phyloP scores from a whole-genome alignment of 2,888 invertebrate species.

The Eilema griseolum region DNA sequence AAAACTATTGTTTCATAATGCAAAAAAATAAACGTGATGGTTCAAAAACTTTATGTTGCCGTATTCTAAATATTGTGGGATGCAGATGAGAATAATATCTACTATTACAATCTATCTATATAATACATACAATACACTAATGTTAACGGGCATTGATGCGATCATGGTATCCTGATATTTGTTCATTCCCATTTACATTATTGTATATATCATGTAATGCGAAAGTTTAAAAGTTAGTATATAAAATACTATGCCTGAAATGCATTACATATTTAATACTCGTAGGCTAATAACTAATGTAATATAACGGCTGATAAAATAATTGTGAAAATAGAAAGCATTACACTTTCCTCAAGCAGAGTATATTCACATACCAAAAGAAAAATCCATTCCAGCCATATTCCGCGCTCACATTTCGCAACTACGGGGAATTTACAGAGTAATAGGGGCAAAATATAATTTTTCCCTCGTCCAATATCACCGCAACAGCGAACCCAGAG shows the following conservation, averaged over 20 bases:
- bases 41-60: not conserved
- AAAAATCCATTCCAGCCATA: constrained; percentile 29
- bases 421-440: constrained; percentile 37
- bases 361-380: constrained; percentile 13
- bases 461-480: constrained; percentile 53
- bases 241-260: not conserved
- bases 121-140: no score
- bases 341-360: not conserved
- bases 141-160: no score
- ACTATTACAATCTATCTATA: no score
- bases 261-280: not conserved
- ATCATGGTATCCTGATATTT: no score
- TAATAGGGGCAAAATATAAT: constrained; percentile 54
- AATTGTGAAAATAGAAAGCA: not conserved
- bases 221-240: no score
- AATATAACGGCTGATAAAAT: not conserved
- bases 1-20: not conserved
- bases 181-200: no score
- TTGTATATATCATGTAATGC: no score
- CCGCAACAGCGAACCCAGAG: constrained; percentile 52
- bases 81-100: not conserved
- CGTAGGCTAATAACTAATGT: not conserved
- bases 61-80: not conserved
- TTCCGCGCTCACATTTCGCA: constrained; percentile 29
- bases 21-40: not conserved